Percentiles rank a stretch among this genome's conserved stretches.
phyloP scores from a whole-genome alignment of 2,888 invertebrate species.

The Melieria crassipennis region DNA sequence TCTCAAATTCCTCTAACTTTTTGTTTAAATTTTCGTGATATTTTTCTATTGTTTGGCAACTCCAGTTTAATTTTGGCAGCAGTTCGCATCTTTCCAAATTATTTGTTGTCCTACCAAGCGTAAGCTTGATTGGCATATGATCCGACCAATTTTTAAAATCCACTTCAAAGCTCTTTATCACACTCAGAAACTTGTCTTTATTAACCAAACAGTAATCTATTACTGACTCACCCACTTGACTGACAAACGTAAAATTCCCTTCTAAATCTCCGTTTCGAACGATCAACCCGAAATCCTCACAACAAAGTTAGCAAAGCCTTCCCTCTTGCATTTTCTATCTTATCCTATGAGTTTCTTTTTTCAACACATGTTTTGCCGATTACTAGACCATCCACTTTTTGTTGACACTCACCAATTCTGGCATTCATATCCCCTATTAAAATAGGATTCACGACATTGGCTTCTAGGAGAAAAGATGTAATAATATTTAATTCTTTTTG shows the following conservation, averaged over 20 bases:
- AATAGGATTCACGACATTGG: background rate
- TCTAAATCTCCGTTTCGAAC: background rate
- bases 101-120: background rate
- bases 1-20: background rate
- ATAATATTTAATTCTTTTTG: background rate
- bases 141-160: background rate
- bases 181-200: background rate
- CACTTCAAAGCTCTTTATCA: background rate
- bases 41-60: background rate
- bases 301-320: slow-evolving; percentile 1
- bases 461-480: background rate
- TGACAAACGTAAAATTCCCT: slow-evolving; percentile 9
- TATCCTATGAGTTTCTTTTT: slow-evolving; percentile 1
- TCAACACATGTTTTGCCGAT: background rate
- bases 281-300: background rate
- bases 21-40: background rate
- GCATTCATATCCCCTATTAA: slow-evolving; percentile 8
- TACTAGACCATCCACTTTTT: background rate
- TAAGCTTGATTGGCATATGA: slow-evolving; percentile 9
- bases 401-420: slow-evolving; percentile 5
- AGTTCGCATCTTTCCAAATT: slow-evolving; percentile 1
- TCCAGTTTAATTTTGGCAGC: background rate
- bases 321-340: slow-evolving; percentile 7
- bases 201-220: slow-evolving; percentile 5
- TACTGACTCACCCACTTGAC: background rate